These are phyloP conservation scores for Eustalomyia histrio DNA, from an alignment of 2,888 invertebrate species.

Conservation along the genomic window DNA sequence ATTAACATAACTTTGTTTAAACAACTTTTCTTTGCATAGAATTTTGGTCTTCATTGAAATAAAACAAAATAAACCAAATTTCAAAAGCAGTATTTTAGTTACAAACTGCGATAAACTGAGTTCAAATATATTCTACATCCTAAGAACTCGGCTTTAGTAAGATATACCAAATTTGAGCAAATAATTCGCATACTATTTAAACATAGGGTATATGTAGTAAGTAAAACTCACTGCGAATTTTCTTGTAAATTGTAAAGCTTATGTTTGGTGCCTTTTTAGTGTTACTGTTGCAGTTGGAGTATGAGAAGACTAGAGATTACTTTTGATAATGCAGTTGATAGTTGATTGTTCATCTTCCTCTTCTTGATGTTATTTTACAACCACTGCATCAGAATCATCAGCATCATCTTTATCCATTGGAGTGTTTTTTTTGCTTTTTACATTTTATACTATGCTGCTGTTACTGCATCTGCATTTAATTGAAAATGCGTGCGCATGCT, in stretches of 20 bases:
- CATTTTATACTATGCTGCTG: slow-evolving; percentile 33
- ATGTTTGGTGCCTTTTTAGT: slow-evolving; percentile 27
- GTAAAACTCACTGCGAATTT: slow-evolving; percentile 41
- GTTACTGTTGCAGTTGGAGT: slow-evolving; percentile 39
- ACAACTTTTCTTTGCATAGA: too few relatives aligned
- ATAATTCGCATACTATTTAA: background rate
- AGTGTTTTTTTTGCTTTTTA: slow-evolving; percentile 35
- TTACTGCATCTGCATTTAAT: slow-evolving; percentile 65
- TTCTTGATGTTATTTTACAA: slow-evolving; percentile 24
- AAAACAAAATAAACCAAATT: too few relatives aligned
- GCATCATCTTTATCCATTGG: slow-evolving; percentile 20
- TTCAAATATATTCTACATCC: too few relatives aligned
- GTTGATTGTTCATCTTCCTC: slow-evolving; percentile 52
- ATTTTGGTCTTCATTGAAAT: too few relatives aligned
- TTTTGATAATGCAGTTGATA: slow-evolving; percentile 63
- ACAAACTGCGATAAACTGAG: too few relatives aligned
- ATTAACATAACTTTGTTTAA: too few relatives aligned
- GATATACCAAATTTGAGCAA: too few relatives aligned
- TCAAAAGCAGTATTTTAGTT: too few relatives aligned
- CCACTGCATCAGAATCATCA: slow-evolving; percentile 37
- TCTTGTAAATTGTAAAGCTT: slow-evolving; percentile 58
- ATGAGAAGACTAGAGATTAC: slow-evolving; percentile 51
- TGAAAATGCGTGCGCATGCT: slow-evolving; percentile 68
- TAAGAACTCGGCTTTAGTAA: too few relatives aligned
- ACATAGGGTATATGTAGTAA: background rate